phyloP scores from a whole-genome alignment of 2,797 vertebrate species.

The Anniella stebbinsi region DNA sequence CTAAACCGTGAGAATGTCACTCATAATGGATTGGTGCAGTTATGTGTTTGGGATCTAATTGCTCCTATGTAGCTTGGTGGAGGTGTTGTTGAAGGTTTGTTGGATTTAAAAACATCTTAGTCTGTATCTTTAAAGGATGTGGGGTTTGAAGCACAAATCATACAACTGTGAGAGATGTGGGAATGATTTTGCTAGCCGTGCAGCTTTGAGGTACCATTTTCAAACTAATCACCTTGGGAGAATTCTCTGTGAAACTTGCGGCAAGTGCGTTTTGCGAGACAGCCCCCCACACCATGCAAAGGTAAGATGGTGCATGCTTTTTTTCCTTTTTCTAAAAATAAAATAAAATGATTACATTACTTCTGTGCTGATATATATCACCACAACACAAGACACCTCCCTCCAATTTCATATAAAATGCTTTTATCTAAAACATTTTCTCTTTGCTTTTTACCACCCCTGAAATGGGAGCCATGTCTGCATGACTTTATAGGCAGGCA shows the following conservation, averaged over 20 bases:
- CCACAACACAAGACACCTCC: too few species aligned
- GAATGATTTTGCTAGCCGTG: constrained; percentile 47
- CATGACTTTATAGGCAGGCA: too few species aligned
- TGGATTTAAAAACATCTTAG: constrained; percentile 28
- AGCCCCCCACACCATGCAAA: not conserved
- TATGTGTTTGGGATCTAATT: not conserved
- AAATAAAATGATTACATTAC: too few species aligned
- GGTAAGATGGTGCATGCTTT: not conserved
- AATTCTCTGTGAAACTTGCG: constrained; percentile 45
- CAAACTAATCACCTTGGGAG: constrained; percentile 59
- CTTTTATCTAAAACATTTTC: too few species aligned
- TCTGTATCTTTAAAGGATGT: constrained; percentile 29
- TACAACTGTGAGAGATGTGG: constrained; percentile 42
- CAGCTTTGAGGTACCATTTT: constrained; percentile 48
- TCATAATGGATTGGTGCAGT: not conserved
- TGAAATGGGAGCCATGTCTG: too few species aligned
- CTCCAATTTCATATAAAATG: too few species aligned
- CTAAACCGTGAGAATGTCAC: not conserved
- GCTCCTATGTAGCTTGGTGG: not conserved
- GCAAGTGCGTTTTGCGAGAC: constrained; percentile 19
- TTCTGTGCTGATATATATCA: too few species aligned
- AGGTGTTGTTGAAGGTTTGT: not conserved
- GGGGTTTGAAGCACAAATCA: constrained; percentile 32
- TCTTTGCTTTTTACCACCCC: too few species aligned
- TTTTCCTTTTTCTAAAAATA: not conserved